Evolutionary conservation across 2,113 vertebrate genomes (phyloP).

Genomic region (Corynorhinus townsendii): DNA sequence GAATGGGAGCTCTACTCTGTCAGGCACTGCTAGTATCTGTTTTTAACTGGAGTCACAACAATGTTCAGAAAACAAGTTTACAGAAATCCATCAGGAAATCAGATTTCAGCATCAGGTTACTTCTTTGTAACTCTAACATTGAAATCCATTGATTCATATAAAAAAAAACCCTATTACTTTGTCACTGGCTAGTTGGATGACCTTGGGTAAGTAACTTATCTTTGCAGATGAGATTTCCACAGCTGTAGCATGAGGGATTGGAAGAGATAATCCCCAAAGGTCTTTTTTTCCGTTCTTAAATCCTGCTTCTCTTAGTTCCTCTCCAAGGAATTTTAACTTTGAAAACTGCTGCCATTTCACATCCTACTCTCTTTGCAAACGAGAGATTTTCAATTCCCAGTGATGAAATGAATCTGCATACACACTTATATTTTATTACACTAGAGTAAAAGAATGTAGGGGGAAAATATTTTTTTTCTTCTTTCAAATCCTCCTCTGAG

Average conservation of each 20-base stretch:
- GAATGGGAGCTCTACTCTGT: background rate
- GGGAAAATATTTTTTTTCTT: background rate
- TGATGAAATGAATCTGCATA: conserved; percentile 65
- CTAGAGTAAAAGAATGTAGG: conserved; percentile 66
- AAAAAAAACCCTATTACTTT: background rate
- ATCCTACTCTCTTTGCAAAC: conserved; percentile 57
- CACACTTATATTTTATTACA: conserved; percentile 70
- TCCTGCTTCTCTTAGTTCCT: conserved; percentile 6
- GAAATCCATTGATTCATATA: background rate
- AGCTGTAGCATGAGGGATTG: background rate
- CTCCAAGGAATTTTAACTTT: conserved; percentile 42
- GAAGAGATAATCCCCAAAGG: background rate
- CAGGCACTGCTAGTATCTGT: background rate
- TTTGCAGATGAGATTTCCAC: background rate
- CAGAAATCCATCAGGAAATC: background rate
- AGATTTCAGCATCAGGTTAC: background rate
- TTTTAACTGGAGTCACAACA: background rate
- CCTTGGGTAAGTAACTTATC: conserved; percentile 4
- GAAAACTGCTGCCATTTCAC: conserved; percentile 47
- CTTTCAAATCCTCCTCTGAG: conserved; percentile 40
- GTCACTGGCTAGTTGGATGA: background rate
- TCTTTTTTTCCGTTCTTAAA: conserved; percentile 26
- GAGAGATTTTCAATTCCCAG: conserved; percentile 68
- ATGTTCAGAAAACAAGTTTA: conserved; percentile 11
- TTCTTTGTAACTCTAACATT: background rate